Evolutionary conservation across 2,888 invertebrate genomes (phyloP).

Genomic region (Heliconius ismenius): DNA sequence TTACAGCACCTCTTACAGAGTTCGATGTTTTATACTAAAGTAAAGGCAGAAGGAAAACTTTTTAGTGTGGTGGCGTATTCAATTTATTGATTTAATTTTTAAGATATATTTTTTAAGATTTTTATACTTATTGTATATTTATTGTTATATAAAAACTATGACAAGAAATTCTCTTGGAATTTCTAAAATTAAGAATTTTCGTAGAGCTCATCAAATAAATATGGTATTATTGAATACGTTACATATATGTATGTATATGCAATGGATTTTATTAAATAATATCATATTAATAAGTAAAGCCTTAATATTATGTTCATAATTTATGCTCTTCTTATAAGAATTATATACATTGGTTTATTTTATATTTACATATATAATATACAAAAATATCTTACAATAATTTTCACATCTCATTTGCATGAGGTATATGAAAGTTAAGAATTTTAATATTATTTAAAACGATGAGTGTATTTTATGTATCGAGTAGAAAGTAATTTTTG

Average conservation of each 20-base stretch:
- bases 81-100: background rate
- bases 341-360: background rate
- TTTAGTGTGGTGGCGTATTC: constrained; percentile 14
- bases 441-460: no score
- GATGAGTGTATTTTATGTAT: no score
- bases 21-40: constrained; percentile 69
- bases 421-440: background rate
- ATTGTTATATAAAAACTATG: background rate
- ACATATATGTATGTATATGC: constrained; percentile 10
- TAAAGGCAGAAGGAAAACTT: constrained; percentile 30
- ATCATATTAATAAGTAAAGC: background rate
- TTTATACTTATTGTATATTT: constrained; percentile 1
- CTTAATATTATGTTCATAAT: background rate
- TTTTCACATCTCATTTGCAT: constrained; percentile 7
- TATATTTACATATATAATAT: background rate
- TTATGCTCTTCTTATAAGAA: background rate
- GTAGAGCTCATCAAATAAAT: background rate
- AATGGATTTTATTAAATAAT: constrained; percentile 3
- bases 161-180: constrained; percentile 1
- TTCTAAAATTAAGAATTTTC: constrained; percentile 4
- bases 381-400: background rate
- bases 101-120: constrained; percentile 4
- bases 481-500: background rate
- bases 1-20: constrained; percentile 65
- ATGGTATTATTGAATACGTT: constrained; percentile 1